These are phyloP conservation scores for Chrysolina haemoptera DNA, from an alignment of 2,888 invertebrate species.

Conservation along the genomic window DNA sequence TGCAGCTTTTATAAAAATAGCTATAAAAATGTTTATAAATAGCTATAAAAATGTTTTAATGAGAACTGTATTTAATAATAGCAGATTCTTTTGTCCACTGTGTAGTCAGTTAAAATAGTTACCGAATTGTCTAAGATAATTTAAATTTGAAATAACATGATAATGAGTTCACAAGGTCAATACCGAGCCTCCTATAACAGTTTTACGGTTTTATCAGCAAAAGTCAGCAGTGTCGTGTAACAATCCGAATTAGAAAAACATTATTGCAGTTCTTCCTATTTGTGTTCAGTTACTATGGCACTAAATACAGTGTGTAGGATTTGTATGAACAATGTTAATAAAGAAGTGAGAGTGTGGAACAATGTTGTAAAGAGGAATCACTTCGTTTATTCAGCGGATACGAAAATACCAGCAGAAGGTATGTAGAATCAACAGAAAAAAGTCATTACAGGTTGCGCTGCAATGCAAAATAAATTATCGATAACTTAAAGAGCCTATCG, in stretches of 20 bases:
- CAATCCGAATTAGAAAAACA: neutral
- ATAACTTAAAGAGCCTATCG: no score
- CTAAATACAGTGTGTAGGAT: conserved; percentile 44
- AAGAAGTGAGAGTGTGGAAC: conserved; percentile 55
- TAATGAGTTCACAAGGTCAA: conserved; percentile 42
- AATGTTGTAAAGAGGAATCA: conserved; percentile 66
- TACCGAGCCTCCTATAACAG: neutral
- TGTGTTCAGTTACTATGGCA: conserved; percentile 4
- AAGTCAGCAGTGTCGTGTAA: neutral
- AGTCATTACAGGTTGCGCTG: no score
- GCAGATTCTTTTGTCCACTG: neutral
- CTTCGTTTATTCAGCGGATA: conserved; percentile 77
- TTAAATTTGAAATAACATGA: conserved; percentile 22
- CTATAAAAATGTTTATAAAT: no score
- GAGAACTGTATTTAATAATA: no score
- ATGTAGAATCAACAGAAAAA: conserved; percentile 51
- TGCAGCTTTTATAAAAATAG: no score
- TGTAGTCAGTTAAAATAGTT: neutral
- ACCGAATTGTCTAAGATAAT: neutral
- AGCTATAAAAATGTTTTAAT: no score
- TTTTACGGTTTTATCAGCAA: neutral
- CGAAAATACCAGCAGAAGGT: conserved; percentile 71
- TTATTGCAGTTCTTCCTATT: neutral
- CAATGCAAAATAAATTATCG: no score
- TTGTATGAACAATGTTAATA: conserved; percentile 47